Base-by-base conservation (phyloP, 2,797 vertebrate genomes). In the Syngnathus acus region DNA sequence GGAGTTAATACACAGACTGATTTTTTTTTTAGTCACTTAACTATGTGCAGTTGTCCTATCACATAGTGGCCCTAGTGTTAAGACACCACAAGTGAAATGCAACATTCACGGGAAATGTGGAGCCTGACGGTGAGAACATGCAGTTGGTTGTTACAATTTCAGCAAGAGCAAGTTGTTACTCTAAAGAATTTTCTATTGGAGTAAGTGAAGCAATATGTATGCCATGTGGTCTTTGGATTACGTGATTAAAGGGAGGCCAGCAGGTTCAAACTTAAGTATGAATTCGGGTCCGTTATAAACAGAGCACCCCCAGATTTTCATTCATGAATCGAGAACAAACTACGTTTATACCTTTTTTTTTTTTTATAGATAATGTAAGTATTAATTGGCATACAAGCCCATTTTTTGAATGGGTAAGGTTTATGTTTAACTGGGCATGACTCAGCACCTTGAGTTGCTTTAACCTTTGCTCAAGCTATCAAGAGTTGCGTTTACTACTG, bases 351-450 rank as follows among this genome's bases (percentile, higher is more conserved):
- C 32, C 32, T 32, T 32, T 4, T 32, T 32, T 32, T 32, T 32
- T 21, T 32, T 32, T 26, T 55, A 6, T 32, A 37, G 5, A 55
- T 16, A 54, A 10, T 13, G 4, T 10, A 23, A 3, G 10, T 54
- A 54, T 7, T n/a, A 51, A 16, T 21, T 26, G 23, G 54, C 13
- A 55, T 5, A 14, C 23, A 55, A 55, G 32, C 54, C 23, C 32
- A 26, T 16, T 47, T 47, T 17, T 17, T 47, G 2, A 19, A 55
- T 55, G 23, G 38, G 69, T 26, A 67, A 69, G 69, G 57, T 80
- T 83, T 72, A 80, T 81, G 74, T 68, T 53, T 72, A 80, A 82
- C 72, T 4, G 70, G 53, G 64, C 72, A 77, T 90, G 88, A 90
- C 86, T 89, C 85, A 80, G 78, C 78, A 80, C 57, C 80, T 87